Percentiles rank a stretch among this genome's conserved stretches.
These are phyloP conservation scores for Watsonalla cultraria DNA, from an alignment of 2,888 invertebrate species.

Conservation along the genomic window DNA sequence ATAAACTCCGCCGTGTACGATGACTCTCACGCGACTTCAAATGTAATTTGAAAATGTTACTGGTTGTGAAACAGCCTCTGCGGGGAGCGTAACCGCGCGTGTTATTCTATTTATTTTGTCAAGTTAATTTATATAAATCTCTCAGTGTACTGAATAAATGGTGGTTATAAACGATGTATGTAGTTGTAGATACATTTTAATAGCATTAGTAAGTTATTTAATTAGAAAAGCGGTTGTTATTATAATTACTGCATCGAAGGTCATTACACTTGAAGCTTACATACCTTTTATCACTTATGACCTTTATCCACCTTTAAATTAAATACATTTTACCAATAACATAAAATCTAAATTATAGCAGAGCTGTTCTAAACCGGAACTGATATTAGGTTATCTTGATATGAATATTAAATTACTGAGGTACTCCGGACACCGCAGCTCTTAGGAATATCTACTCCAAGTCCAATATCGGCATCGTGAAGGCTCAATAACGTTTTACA, in stretches of 20 bases:
- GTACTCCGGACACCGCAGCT: conserved; percentile 28
- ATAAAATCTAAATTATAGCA: conserved; percentile 9
- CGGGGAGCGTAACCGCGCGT: conserved; percentile 15
- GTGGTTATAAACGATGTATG: conserved; percentile 7
- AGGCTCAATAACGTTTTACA: conserved; percentile 61
- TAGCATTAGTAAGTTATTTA: conserved; percentile 3
- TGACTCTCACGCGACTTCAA: conserved; percentile 33
- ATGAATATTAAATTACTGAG: conserved; percentile 46
- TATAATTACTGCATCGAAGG: too few relatives aligned
- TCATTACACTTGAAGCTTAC: too few relatives aligned
- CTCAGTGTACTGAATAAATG: conserved; percentile 2
- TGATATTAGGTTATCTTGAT: conserved; percentile 21
- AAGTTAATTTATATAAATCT: conserved; percentile 12
- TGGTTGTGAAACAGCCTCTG: conserved; percentile 19
- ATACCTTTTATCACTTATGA: too few relatives aligned
- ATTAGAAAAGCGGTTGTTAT: too few relatives aligned
- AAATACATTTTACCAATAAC: not conserved
- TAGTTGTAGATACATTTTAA: conserved; percentile 19
- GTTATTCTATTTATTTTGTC: conserved; percentile 13
- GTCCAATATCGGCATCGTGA: conserved; percentile 52
- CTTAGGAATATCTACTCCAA: conserved; percentile 43
- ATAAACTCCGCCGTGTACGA: conserved; percentile 25
- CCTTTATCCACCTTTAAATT: too few relatives aligned
- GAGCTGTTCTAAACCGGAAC: conserved; percentile 16
- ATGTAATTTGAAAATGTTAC: conserved; percentile 36